Evolutionary conservation across 2,113 vertebrate genomes (phyloP).

Genomic region (Indicator maculatus): DNA sequence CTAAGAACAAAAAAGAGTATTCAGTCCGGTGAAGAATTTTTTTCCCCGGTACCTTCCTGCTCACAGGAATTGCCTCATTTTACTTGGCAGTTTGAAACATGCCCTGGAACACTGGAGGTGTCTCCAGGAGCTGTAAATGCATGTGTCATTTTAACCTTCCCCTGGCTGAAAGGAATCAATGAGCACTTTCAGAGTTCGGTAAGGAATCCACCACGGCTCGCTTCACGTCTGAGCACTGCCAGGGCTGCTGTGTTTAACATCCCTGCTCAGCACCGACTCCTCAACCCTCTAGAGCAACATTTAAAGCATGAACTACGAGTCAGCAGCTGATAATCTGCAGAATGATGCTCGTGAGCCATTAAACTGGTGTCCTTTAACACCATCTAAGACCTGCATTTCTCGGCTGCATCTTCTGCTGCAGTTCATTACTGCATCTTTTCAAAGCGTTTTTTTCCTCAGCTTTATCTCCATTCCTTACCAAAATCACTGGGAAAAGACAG

Average conservation of each 20-base stretch:
- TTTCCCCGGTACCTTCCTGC: not conserved
- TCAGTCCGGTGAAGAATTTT: not conserved
- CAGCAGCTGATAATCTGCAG: not conserved
- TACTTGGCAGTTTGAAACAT: constrained; percentile 8
- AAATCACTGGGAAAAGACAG: not conserved
- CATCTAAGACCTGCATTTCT: not conserved
- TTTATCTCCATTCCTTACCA: not conserved
- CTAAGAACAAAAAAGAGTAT: constrained; percentile 21
- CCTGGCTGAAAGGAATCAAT: not conserved
- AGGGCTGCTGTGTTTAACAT: not conserved
- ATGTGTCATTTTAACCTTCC: not conserved
- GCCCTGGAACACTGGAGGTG: not conserved
- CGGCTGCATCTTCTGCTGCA: not conserved
- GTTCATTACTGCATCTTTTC: not conserved
- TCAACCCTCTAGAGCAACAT: fast-evolving
- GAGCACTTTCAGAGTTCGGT: not conserved
- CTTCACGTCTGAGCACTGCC: not conserved
- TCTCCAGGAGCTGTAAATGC: not conserved
- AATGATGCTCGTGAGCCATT: not conserved
- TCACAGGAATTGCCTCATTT: constrained; percentile 49
- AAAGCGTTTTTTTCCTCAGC: fast-evolving
- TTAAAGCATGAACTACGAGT: fast-evolving
- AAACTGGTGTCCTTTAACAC: not conserved
- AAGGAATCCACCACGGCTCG: not conserved
- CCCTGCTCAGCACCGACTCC: fast-evolving